Evolutionary conservation across 2,797 vertebrate genomes (phyloP).

Genomic region (Propithecus perrieri): DNA sequence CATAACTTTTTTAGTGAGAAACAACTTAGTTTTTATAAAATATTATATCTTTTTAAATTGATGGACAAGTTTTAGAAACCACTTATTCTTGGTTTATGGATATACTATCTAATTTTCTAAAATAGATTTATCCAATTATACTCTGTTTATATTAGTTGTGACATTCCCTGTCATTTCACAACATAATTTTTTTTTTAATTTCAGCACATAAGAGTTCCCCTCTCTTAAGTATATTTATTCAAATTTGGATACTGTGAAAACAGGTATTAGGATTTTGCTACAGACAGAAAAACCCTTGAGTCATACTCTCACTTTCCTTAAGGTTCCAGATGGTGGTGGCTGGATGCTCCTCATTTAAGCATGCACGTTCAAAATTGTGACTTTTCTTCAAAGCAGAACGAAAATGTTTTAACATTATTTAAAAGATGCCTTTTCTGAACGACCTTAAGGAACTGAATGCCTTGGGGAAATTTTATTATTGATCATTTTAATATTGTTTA

Average conservation of each 20-base stretch:
- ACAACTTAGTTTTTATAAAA: not conserved
- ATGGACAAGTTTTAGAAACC: not conserved
- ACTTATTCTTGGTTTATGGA: not conserved
- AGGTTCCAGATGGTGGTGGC: not conserved
- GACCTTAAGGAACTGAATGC: not conserved
- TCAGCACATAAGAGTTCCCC: not conserved
- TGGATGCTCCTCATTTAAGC: not conserved
- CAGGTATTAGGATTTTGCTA: not conserved
- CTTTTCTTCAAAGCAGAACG: not conserved
- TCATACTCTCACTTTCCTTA: not conserved
- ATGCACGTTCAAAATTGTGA: not conserved
- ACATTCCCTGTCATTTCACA: not conserved
- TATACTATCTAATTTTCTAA: not conserved
- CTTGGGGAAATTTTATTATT: not conserved
- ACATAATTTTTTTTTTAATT: not conserved
- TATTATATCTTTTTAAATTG: not conserved
- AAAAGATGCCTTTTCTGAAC: not conserved
- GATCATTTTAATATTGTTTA: not conserved
- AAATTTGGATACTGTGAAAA: not conserved
- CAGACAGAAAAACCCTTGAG: not conserved
- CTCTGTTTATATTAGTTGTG: not conserved
- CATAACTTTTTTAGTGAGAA: not conserved
- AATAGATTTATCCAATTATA: not conserved
- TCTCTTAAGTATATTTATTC: not conserved
- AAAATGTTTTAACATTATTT: not conserved